A percentile compares a stretch with the other conserved stretches of the same genome.
Conservation (phyloP, 2,113 vertebrate species). For the Haemorhous mexicanus region DNA sequence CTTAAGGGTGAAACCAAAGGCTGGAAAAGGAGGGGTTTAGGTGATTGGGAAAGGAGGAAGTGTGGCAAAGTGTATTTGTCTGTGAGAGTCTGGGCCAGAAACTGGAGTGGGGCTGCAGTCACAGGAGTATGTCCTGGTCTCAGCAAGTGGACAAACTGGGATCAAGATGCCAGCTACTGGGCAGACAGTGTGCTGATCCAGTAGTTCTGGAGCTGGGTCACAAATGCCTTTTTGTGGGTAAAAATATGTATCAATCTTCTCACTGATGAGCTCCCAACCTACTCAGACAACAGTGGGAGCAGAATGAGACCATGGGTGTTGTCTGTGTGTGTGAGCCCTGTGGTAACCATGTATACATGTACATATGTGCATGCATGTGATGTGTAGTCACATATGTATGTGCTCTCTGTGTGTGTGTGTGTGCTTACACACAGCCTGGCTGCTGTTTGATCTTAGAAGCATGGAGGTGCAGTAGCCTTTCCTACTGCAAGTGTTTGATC, state of each 20-base stretch:
- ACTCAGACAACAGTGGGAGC: neutral
- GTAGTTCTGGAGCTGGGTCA: neutral
- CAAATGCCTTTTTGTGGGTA: fast-evolving
- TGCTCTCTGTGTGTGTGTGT: fast-evolving
- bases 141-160: neutral
- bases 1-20: neutral
- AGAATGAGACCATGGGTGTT: neutral
- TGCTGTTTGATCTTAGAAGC: neutral
- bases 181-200: neutral
- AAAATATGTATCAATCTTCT: neutral
- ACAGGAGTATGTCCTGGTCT: neutral
- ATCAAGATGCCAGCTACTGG: neutral
- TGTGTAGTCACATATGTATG: fast-evolving
- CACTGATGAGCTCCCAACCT: neutral
- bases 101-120: neutral
- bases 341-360: fast-evolving
- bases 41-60: neutral
- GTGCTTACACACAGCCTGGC: neutral
- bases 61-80: neutral
- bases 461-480: neutral
- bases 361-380: fast-evolving
- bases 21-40: neutral
- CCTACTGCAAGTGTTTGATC: neutral
- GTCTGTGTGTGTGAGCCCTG: neutral
- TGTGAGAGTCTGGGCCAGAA: neutral